Percentiles rank a stretch among this genome's conserved stretches.
Evolutionary conservation across 2,797 vertebrate genomes (phyloP).

Genomic region (Rhyacichthys aspro): DNA sequence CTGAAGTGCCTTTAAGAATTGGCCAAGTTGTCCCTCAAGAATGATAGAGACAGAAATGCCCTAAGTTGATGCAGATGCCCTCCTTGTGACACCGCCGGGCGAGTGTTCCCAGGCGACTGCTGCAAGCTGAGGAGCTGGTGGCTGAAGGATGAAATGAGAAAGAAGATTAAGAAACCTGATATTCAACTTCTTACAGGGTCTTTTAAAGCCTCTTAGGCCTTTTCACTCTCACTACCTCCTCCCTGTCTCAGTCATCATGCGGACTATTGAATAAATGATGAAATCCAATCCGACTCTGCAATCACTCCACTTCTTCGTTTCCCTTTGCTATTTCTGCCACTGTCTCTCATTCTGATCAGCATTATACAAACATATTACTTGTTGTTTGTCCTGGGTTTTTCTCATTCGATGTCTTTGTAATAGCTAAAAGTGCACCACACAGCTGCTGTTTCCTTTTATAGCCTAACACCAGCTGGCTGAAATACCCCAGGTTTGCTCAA

Average conservation of each 20-base stretch:
- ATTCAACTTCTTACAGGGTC: constrained; percentile 54
- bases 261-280: constrained; percentile 71
- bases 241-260: constrained; percentile 30
- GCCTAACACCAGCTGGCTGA: neutral
- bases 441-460: constrained; percentile 1
- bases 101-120: constrained; percentile 13
- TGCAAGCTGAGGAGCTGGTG: constrained; percentile 45
- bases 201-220: constrained; percentile 56
- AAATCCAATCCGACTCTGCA: constrained; percentile 56
- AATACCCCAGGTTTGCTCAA: neutral
- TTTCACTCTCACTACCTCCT: constrained; percentile 32
- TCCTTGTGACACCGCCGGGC: constrained; percentile 19
- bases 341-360: constrained; percentile 42
- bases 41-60: constrained; percentile 12
- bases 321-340: constrained; percentile 23
- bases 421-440: constrained; percentile 12
- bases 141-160: constrained; percentile 50
- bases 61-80: constrained; percentile 36
- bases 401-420: constrained; percentile 12
- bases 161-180: constrained; percentile 62
- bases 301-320: constrained; percentile 55
- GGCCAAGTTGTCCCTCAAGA: constrained; percentile 1
- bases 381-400: constrained; percentile 25
- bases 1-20: constrained; percentile 1
- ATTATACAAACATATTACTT: constrained; percentile 29